These are phyloP conservation scores for Microtus montanus DNA, from an alignment of 2,113 vertebrate species.

Conservation along the genomic window DNA sequence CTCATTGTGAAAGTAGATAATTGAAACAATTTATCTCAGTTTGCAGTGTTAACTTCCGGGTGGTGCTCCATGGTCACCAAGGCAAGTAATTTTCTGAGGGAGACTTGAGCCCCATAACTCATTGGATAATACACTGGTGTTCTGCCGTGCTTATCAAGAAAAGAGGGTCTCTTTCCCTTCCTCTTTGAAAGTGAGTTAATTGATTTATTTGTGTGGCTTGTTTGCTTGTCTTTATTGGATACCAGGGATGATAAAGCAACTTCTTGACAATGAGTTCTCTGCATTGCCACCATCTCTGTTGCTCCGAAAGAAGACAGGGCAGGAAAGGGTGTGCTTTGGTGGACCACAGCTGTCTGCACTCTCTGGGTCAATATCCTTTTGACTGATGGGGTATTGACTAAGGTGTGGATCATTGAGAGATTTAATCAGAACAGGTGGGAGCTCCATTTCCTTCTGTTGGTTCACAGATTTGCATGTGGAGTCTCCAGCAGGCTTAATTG, in stretches of 20 bases:
- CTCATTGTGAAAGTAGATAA: conserved; percentile 84
- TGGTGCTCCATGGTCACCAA: conserved; percentile 58
- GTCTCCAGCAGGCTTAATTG: conserved; percentile 47
- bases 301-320: neutral
- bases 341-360: neutral
- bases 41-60: conserved; percentile 77
- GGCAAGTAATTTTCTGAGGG: conserved; percentile 77
- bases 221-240: conserved; percentile 36
- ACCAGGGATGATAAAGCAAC: conserved; percentile 10
- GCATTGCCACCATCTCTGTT: neutral
- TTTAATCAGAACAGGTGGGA: conserved; percentile 38
- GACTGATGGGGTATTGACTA: conserved; percentile 32
- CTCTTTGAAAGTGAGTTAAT: neutral
- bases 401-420: conserved; percentile 39
- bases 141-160: conserved; percentile 63
- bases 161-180: neutral
- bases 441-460: neutral
- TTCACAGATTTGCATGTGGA: conserved; percentile 51
- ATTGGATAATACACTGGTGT: conserved; percentile 56
- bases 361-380: neutral
- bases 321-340: neutral
- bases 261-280: conserved; percentile 56
- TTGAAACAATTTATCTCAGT: conserved; percentile 83
- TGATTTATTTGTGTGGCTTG: conserved; percentile 16
- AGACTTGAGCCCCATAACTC: conserved; percentile 74